phyloP scores from a whole-genome alignment of 1,140 invertebrate genomes.

The Carposina sasakii region DNA sequence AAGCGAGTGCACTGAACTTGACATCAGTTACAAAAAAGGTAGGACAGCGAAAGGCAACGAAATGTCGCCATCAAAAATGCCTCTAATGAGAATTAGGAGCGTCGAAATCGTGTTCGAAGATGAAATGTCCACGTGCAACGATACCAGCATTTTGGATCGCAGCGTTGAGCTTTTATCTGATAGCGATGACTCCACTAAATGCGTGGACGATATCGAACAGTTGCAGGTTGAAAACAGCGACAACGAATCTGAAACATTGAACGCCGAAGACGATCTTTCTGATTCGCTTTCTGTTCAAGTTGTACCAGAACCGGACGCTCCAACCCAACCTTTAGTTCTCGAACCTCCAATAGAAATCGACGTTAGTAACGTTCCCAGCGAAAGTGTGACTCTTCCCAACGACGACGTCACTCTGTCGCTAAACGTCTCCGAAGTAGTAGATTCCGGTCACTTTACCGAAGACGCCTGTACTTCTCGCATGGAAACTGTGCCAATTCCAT shows the following conservation, averaged over 20 bases:
- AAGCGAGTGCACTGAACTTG: slow-evolving; percentile 55
- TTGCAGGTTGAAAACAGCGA: slow-evolving; percentile 38
- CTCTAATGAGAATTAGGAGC: slow-evolving; percentile 63
- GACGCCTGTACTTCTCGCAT: slow-evolving; percentile 54
- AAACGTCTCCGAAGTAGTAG: slow-evolving; percentile 48
- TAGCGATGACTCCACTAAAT: slow-evolving; percentile 60
- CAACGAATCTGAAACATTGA: slow-evolving; percentile 48
- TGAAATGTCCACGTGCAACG: slow-evolving; percentile 57
- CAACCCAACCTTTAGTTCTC: too few relatives aligned
- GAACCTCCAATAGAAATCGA: slow-evolving; percentile 12
- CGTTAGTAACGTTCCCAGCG: slow-evolving; percentile 18
- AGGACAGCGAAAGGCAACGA: slow-evolving; percentile 56
- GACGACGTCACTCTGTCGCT: slow-evolving; percentile 41
- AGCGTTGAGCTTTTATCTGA: slow-evolving; percentile 53
- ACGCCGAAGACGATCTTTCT: slow-evolving; percentile 54
- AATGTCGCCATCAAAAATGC: slow-evolving; percentile 56
- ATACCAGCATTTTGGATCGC: slow-evolving; percentile 47
- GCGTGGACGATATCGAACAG: slow-evolving; percentile 52
- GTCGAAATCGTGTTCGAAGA: slow-evolving; percentile 67
- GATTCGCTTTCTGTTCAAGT: slow-evolving; percentile 42
- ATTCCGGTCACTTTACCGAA: slow-evolving; percentile 58
- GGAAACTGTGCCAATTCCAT: slow-evolving; percentile 32
- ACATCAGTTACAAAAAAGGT: slow-evolving; percentile 32
- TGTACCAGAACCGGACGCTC: neutral
- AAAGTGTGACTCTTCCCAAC: slow-evolving; percentile 22